phyloP scores from a whole-genome alignment of 2,797 vertebrate genomes.

The Chelonia mydas region DNA sequence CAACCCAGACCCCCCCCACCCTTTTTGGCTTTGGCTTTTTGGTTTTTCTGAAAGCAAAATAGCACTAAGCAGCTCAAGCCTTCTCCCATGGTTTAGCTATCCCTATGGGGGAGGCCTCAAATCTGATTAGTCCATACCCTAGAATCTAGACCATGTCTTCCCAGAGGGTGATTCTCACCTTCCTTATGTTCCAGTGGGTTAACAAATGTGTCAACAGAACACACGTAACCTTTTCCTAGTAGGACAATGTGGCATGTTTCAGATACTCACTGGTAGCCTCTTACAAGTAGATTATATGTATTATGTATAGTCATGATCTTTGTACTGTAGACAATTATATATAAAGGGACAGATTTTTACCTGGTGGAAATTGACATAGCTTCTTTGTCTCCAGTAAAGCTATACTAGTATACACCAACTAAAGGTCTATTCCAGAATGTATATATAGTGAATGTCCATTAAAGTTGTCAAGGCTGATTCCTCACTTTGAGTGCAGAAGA shows the following conservation, averaged over 20 bases:
- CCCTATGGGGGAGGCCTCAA: not conserved
- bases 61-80: conserved; percentile 8
- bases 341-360: not conserved
- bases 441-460: not conserved
- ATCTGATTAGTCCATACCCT: not conserved
- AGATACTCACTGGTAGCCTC: not conserved
- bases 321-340: not conserved
- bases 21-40: not conserved
- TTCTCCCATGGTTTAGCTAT: not conserved
- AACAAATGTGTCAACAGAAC: not conserved
- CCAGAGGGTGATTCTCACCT: not conserved
- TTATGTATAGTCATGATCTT: not conserved
- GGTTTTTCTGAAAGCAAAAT: not conserved
- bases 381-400: not conserved
- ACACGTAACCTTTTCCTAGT: not conserved
- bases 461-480: no score
- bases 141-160: not conserved
- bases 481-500: no score
- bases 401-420: not conserved
- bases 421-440: not conserved
- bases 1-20: not conserved
- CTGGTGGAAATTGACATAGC: not conserved
- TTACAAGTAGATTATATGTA: not conserved
- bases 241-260: not conserved
- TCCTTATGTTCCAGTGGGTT: not conserved